Evolutionary conservation across 2,888 invertebrate genomes (phyloP), one percentile per base, ranked within the genome.

Genomic region (Eristalis intricaria): DNA sequence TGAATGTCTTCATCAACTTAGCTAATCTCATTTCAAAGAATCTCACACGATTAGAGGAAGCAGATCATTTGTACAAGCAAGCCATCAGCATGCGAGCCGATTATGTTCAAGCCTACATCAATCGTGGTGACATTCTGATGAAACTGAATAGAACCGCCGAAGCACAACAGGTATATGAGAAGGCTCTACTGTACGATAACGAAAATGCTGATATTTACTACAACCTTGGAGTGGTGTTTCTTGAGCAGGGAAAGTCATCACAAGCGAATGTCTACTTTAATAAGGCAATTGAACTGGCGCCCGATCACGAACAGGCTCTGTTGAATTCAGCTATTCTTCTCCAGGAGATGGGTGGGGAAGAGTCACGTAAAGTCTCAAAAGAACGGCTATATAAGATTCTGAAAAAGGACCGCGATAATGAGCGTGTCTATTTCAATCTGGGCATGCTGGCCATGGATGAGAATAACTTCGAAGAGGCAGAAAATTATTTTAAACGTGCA

Each of bases 391-490:
- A 97, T 56, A 97, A 97, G 90, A 94, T 99, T 43, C 94, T 98
- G 65, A 95, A 96, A 90, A 91, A 90, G 23, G 92, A 92, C 83
- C 90, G 96, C 0, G 96, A 95, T 82, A 98, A 99, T 92, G 98
- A 98, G 92, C 95, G 98, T 84, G 97, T 98, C 5, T 97, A 97
- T 93, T 99, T 99, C 93, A 98, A 99, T 94, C 94, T 98, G 75
- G 99, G 98, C 89, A 99, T 99, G 99, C 94, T 99, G 63, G 97
- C 98, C 60, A 99, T 98, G 98, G 99, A 99, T 92, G 98, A 98
- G 91, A 96, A 96, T 61, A 97, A 98, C 91, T 97, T 96, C 60
- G 96, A 95, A 43, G 96, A 96, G 90, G 98, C 99, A 0, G 98
- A 98, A 92, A 95, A 96, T 76, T 98, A 97, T 96, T 98, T 98